Conservation (phyloP, 2,113 vertebrate genomes). For the Syngnathoides biaculeatus region DNA sequence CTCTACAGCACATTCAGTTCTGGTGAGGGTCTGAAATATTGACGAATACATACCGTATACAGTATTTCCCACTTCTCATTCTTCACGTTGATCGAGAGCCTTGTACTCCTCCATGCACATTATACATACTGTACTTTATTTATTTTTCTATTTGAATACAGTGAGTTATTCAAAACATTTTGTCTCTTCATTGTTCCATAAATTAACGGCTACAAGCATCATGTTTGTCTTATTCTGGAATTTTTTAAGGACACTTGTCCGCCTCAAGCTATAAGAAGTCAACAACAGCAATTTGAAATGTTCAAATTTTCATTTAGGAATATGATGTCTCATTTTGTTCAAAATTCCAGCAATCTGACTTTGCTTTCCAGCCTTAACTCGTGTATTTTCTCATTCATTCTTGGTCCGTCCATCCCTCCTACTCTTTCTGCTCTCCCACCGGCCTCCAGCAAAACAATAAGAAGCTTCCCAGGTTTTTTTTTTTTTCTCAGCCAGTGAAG, state of each 20-base stretch:
- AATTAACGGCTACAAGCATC: too few species aligned
- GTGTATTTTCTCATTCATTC: background rate
- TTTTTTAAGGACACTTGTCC: too few species aligned
- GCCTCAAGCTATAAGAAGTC: too few species aligned
- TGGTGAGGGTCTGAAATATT: background rate
- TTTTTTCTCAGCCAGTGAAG: conserved; percentile 60
- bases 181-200: too few species aligned
- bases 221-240: too few species aligned
- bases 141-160: too few species aligned
- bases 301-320: background rate
- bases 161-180: too few species aligned
- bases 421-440: conserved; percentile 11
- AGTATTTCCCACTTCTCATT: too few species aligned
- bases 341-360: background rate
- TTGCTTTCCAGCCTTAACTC: background rate
- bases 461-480: conserved; percentile 53
- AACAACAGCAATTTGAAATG: background rate
- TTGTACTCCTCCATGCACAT: too few species aligned
- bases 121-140: too few species aligned
- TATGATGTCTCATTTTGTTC: background rate
- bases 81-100: background rate
- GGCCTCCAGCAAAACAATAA: conserved; percentile 54
- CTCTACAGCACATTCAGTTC: too few species aligned
- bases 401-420: background rate
- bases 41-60: background rate